Percentiles rank a stretch among this genome's conserved stretches.
phyloP scores from a whole-genome alignment of 1,140 invertebrate genomes.

The Drosophila erecta region DNA sequence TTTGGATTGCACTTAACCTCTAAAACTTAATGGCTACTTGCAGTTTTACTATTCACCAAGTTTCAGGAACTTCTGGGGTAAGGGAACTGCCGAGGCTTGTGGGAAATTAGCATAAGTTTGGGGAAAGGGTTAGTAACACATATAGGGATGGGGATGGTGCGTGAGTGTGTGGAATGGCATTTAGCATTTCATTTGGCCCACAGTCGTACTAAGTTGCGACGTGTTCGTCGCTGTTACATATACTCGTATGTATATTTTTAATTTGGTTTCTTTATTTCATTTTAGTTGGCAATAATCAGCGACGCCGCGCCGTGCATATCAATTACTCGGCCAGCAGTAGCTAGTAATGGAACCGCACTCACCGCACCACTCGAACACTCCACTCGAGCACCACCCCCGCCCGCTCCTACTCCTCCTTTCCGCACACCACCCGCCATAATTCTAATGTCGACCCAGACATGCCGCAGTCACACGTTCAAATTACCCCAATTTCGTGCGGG shows the following conservation, averaged over 20 bases:
- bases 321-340: conserved; percentile 52
- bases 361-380: not conserved
- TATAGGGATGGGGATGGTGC: conserved; percentile 6
- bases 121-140: not conserved
- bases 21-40: conserved; percentile 8
- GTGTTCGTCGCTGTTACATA: conserved; percentile 50
- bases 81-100: conserved; percentile 28
- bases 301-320: conserved; percentile 63
- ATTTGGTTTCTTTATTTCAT: conserved; percentile 79
- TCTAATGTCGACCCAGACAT: conserved; percentile 64
- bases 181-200: conserved; percentile 54
- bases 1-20: not conserved
- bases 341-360: conserved; percentile 47
- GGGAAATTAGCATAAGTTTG: conserved; percentile 65
- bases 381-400: not conserved
- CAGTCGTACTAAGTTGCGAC: conserved; percentile 50
- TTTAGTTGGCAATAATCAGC: conserved; percentile 83
- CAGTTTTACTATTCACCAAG: conserved; percentile 41
- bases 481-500: conserved; percentile 81
- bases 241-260: conserved; percentile 65
- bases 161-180: conserved; percentile 54
- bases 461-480: conserved; percentile 78
- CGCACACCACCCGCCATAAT: conserved; percentile 55
- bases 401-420: not conserved
- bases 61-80: conserved; percentile 43